A percentile compares a stretch with the other conserved stretches of the same genome.
Evolutionary conservation across 1,140 invertebrate genomes (phyloP).

Genomic region (Olivierus martensii): DNA sequence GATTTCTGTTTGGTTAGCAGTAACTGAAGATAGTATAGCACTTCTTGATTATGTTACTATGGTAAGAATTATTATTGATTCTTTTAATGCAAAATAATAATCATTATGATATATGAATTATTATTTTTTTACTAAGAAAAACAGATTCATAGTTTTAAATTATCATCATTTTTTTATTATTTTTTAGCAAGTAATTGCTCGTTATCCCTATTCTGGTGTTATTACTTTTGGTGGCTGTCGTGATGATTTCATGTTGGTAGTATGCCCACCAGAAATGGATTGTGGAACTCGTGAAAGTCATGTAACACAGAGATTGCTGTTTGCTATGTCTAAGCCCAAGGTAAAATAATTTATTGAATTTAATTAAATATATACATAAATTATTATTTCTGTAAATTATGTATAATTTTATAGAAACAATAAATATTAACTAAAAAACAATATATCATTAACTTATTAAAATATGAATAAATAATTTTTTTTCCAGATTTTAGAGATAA

Average conservation of each 20-base stretch:
- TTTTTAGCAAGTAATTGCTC: conserved; percentile 47
- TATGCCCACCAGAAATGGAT: conserved; percentile 2
- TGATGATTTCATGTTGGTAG: conserved; percentile 90
- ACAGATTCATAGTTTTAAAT: too few relatives aligned
- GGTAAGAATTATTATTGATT: conserved; percentile 4
- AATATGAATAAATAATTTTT: neutral
- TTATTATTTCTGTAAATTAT: too few relatives aligned
- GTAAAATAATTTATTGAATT: conserved; percentile 2
- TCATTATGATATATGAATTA: too few relatives aligned
- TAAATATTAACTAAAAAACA: neutral
- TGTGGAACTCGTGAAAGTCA: neutral
- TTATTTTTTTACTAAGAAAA: too few relatives aligned
- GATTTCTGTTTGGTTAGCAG: conserved; percentile 58
- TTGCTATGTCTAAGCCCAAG: conserved; percentile 80
- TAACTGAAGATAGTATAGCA: conserved; percentile 80
- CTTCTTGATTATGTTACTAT: conserved; percentile 76
- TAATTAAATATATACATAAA: too few relatives aligned
- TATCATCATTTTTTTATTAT: too few relatives aligned
- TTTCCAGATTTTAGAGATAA: conserved; percentile 60
- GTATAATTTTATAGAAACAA: too few relatives aligned
- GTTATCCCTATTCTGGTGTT: conserved; percentile 73
- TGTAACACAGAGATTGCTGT: conserved; percentile 61
- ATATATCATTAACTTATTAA: neutral
- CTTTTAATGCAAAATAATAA: too few relatives aligned
- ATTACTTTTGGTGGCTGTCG: conserved; percentile 87